These are phyloP conservation scores for Paedocypris micromegethes DNA, from an alignment of 2,797 vertebrate genomes.

Conservation along the genomic window DNA sequence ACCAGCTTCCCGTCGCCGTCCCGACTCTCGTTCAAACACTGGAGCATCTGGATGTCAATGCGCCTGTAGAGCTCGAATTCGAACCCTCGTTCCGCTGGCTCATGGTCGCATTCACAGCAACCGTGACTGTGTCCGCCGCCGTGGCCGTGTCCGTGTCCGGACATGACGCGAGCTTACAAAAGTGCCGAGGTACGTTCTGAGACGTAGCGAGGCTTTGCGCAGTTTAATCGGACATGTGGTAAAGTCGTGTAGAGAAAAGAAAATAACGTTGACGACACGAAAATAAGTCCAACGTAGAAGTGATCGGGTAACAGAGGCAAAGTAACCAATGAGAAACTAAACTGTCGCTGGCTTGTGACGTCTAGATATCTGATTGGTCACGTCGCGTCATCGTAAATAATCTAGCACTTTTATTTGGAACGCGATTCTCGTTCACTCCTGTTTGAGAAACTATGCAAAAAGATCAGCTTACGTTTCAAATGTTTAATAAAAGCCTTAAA, in stretches of 20 bases:
- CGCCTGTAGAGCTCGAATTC: slow-evolving; percentile 82
- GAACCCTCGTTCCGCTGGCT: slow-evolving; percentile 81
- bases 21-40: slow-evolving; percentile 90
- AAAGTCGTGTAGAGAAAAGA: slow-evolving; percentile 2
- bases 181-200: not conserved
- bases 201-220: not conserved
- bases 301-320: slow-evolving; percentile 22
- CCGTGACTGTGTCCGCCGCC: slow-evolving; percentile 65
- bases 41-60: slow-evolving; percentile 85
- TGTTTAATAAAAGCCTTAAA: no score
- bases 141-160: slow-evolving; percentile 71
- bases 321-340: slow-evolving; percentile 26
- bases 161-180: slow-evolving; percentile 54
- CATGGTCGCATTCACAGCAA: slow-evolving; percentile 75
- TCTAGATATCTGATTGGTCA: not conserved
- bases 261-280: slow-evolving; percentile 4
- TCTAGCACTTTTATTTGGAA: not conserved
- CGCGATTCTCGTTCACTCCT: no score
- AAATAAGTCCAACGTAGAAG: not conserved
- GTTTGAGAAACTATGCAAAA: no score
- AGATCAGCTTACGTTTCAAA: no score
- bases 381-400: not conserved
- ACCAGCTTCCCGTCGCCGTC: slow-evolving; percentile 88
- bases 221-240: not conserved
- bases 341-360: slow-evolving; percentile 31